Evolutionary conservation across 2,888 invertebrate genomes (phyloP).

Genomic region (Tipula lateralis): DNA sequence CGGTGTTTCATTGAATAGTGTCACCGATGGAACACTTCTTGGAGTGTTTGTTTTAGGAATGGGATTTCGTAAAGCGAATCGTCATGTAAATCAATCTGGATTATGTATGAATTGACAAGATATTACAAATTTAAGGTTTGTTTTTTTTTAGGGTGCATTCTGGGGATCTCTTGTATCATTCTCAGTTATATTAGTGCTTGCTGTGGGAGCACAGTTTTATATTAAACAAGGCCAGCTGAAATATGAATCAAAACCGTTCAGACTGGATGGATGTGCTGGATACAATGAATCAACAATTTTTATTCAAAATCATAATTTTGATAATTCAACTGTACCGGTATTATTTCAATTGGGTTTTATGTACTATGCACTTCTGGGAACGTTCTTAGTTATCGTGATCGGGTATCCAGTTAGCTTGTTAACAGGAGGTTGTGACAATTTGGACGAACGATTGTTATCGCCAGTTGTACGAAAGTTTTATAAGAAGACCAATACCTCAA

Average conservation of each 20-base stretch:
- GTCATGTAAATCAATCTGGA: constrained; percentile 46
- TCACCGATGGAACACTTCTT: constrained; percentile 62
- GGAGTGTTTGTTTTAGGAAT: constrained; percentile 66
- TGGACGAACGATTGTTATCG: constrained; percentile 35
- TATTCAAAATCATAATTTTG: too few species aligned
- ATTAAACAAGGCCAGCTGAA: constrained; percentile 40
- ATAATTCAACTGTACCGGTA: too few species aligned
- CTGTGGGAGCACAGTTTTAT: constrained; percentile 53
- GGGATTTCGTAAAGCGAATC: constrained; percentile 60
- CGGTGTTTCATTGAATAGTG: constrained; percentile 57
- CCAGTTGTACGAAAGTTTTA: constrained; percentile 32
- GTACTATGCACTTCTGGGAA: constrained; percentile 62
- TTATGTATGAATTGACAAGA: too few species aligned
- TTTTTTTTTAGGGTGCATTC: constrained; percentile 49
- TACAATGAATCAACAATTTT: too few species aligned
- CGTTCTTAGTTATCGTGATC: constrained; percentile 55
- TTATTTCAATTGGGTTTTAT: constrained; percentile 61
- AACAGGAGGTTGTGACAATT: constrained; percentile 42
- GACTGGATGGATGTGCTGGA: constrained; percentile 36
- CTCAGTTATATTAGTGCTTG: constrained; percentile 51
- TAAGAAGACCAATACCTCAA: background rate
- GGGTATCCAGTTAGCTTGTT: constrained; percentile 60
- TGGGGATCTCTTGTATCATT: constrained; percentile 53
- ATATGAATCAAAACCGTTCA: constrained; percentile 34
- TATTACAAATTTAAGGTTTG: too few species aligned